Conservation (phyloP, 2,113 vertebrate species). For the Bettongia penicillata region DNA sequence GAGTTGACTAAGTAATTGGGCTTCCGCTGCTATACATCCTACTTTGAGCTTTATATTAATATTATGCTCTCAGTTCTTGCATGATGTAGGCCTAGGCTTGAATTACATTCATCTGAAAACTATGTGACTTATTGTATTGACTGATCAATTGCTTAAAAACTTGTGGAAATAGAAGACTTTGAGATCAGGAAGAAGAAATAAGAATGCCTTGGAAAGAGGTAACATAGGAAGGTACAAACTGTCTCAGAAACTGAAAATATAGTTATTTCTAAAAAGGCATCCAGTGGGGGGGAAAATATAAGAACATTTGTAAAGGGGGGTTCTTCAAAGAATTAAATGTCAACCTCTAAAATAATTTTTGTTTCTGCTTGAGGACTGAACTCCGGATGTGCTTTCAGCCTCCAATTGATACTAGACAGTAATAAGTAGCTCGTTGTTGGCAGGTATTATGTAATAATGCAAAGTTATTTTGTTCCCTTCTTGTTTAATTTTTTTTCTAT, state of each 20-base stretch:
- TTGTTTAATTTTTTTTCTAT: background rate
- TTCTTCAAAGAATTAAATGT: conserved; percentile 16
- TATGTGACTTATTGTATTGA: conserved; percentile 9
- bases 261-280: conserved; percentile 7
- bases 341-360: conserved; percentile 11
- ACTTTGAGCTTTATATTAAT: conserved; percentile 8
- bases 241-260: conserved; percentile 9
- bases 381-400: conserved; percentile 42
- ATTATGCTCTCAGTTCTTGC: conserved; percentile 29
- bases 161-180: conserved; percentile 54
- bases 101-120: conserved; percentile 32
- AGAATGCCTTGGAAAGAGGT: conserved; percentile 28
- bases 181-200: conserved; percentile 8
- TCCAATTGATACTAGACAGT: background rate
- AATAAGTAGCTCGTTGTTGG: background rate
- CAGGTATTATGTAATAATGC: background rate
- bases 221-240: conserved; percentile 28
- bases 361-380: background rate
- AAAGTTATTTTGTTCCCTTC: background rate
- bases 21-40: background rate
- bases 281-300: background rate
- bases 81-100: conserved; percentile 16
- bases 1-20: background rate
- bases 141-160: conserved; percentile 59
- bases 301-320: background rate